These are phyloP conservation scores for Lochmaea crataegi DNA, from an alignment of 2,888 invertebrate genomes.

Conservation along the genomic window DNA sequence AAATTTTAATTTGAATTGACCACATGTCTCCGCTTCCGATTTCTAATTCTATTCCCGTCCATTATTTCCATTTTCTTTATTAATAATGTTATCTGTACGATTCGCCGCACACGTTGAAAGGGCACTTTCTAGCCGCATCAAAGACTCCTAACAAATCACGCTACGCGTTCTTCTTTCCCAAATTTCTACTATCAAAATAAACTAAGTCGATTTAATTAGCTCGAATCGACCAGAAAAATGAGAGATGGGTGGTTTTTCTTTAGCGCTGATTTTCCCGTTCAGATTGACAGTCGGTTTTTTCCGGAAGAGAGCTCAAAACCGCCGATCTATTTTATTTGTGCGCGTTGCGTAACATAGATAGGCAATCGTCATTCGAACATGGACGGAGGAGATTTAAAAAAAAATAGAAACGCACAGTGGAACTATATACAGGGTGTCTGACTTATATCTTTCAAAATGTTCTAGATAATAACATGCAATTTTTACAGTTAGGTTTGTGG, in stretches of 20 bases:
- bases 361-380: neutral
- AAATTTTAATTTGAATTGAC: no score
- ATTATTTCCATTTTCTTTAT: slow-evolving; percentile 1
- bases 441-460: no score
- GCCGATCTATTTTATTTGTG: slow-evolving; percentile 38
- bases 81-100: slow-evolving; percentile 20
- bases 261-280: slow-evolving; percentile 18
- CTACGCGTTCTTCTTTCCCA: neutral
- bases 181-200: slow-evolving; percentile 26
- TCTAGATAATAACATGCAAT: no score
- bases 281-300: slow-evolving; percentile 39
- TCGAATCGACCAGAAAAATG: slow-evolving; percentile 16
- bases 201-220: slow-evolving; percentile 30
- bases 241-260: slow-evolving; percentile 12
- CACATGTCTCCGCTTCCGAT: neutral
- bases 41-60: neutral
- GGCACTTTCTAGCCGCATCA: neutral
- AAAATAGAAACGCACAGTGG: neutral
- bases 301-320: slow-evolving; percentile 13
- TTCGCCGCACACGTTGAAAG: slow-evolving; percentile 15
- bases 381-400: neutral
- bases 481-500: no score
- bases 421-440: no score
- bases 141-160: slow-evolving; percentile 16
- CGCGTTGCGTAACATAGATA: slow-evolving; percentile 35